A percentile compares a stretch with the other conserved stretches of the same genome.
Conservation (phyloP, 2,888 invertebrate species). For the Salpingus planirostris region DNA sequence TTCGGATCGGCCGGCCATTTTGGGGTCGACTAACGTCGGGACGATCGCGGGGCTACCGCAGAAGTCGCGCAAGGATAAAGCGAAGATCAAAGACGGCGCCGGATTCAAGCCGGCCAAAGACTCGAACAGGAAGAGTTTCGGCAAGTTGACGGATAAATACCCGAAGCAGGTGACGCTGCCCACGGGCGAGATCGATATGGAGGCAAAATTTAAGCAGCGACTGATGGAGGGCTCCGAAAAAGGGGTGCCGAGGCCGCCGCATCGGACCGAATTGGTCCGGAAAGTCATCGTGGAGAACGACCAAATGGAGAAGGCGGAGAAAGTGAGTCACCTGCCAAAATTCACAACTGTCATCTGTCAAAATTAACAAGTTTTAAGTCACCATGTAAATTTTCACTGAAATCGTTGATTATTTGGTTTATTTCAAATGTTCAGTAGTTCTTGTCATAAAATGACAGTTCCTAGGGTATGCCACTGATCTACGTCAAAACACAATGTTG, state of each 20-base stretch:
- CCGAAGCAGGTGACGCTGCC: slow-evolving; percentile 38
- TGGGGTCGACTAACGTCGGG: slow-evolving; percentile 63
- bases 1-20: slow-evolving; percentile 32
- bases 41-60: slow-evolving; percentile 47
- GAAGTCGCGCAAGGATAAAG: slow-evolving; percentile 36
- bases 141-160: slow-evolving; percentile 47
- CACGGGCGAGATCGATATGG: slow-evolving; percentile 43
- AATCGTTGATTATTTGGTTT: too few species aligned
- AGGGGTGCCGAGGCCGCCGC: slow-evolving; percentile 32
- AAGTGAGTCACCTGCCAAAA: too few species aligned
- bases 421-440: too few species aligned
- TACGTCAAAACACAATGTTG: too few species aligned
- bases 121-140: slow-evolving; percentile 45
- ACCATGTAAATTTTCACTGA: too few species aligned
- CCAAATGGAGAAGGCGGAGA: slow-evolving; percentile 17
- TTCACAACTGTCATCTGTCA: too few species aligned
- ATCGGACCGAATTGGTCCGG: slow-evolving; percentile 27
- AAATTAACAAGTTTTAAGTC: too few species aligned
- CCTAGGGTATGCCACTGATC: too few species aligned
- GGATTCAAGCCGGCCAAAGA: slow-evolving; percentile 35
- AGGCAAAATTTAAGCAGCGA: slow-evolving; percentile 52
- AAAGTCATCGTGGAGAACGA: slow-evolving; percentile 15
- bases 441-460: too few species aligned
- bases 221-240: slow-evolving; percentile 43
- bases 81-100: slow-evolving; percentile 32